phyloP scores from a whole-genome alignment of 2,888 invertebrate genomes.

The Rambutsinella grinnellia region DNA sequence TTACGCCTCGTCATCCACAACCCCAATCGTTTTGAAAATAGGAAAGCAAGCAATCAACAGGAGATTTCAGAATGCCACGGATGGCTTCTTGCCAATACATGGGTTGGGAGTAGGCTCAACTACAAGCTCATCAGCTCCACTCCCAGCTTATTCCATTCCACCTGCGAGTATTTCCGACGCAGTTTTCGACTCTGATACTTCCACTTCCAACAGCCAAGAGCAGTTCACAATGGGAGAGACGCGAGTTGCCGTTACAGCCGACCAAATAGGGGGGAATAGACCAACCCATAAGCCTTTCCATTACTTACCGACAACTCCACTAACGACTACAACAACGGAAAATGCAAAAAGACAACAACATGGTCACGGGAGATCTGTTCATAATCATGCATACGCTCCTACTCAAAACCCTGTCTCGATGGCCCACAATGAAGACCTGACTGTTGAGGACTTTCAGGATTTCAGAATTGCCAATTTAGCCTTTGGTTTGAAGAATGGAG shows the following conservation, averaged over 20 bases:
- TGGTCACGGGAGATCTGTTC: slow-evolving; percentile 53
- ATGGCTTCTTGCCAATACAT: too few species aligned
- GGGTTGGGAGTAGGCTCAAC: background rate
- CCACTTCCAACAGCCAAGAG: slow-evolving; percentile 22
- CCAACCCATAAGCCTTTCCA: slow-evolving; percentile 64
- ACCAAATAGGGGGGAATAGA: slow-evolving; percentile 62
- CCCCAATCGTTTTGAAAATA: slow-evolving; percentile 49
- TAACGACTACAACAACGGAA: slow-evolving; percentile 51
- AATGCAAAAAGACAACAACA: slow-evolving; percentile 10
- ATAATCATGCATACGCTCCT: slow-evolving; percentile 63
- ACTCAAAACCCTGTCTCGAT: slow-evolving; percentile 61
- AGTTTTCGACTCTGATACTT: slow-evolving; percentile 15
- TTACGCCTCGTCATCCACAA: slow-evolving; percentile 6
- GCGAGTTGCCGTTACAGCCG: slow-evolving; percentile 62
- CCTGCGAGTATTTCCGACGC: background rate
- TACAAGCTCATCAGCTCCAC: background rate
- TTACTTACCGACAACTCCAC: slow-evolving; percentile 52
- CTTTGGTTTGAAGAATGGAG: slow-evolving; percentile 61
- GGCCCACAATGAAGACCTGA: slow-evolving; percentile 60
- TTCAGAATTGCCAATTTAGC: slow-evolving; percentile 57
- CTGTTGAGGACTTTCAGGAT: slow-evolving; percentile 63
- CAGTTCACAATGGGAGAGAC: slow-evolving; percentile 52
- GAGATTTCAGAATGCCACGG: slow-evolving; percentile 18
- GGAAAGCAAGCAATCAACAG: slow-evolving; percentile 37
- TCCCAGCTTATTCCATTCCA: background rate